Conservation (phyloP, 2,888 invertebrate genomes). For the Rhingia campestris region DNA sequence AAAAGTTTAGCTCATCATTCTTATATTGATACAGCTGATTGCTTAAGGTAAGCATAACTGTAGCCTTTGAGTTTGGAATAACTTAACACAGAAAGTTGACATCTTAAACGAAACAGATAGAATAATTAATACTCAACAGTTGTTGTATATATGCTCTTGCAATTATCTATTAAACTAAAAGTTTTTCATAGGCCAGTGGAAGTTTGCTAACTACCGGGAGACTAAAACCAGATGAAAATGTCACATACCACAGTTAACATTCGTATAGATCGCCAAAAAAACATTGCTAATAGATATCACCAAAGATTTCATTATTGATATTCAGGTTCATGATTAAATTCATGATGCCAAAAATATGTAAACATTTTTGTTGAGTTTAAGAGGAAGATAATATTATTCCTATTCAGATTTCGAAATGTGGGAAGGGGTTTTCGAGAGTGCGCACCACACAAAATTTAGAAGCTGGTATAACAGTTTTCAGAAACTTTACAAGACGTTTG, state of each 20-base stretch:
- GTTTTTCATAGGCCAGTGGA: no score
- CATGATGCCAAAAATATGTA: conserved; percentile 3
- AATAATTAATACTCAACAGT: background rate
- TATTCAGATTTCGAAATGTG: background rate
- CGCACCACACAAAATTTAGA: no score
- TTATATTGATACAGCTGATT: conserved; percentile 75
- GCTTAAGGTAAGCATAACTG: conserved; percentile 79
- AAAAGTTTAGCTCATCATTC: conserved; percentile 86
- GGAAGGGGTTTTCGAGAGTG: conserved; percentile 9
- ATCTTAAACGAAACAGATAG: conserved; percentile 11
- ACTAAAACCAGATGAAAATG: no score
- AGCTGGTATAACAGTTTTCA: no score
- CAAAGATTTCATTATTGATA: background rate
- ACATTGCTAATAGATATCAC: background rate
- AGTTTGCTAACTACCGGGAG: no score
- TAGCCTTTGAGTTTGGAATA: conserved; percentile 66
- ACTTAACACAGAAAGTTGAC: conserved; percentile 20
- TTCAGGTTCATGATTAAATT: background rate
- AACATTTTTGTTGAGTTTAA: conserved; percentile 17
- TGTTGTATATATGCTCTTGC: background rate
- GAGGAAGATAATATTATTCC: conserved; percentile 18
- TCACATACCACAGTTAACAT: no score
- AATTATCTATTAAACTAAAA: no score
- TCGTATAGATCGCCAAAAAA: no score
- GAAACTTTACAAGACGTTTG: no score